Evolutionary conservation across 2,797 vertebrate species (phyloP), one percentile per base, ranked within the genome.

Genomic region (Pseudochaenichthys georgianus): DNA sequence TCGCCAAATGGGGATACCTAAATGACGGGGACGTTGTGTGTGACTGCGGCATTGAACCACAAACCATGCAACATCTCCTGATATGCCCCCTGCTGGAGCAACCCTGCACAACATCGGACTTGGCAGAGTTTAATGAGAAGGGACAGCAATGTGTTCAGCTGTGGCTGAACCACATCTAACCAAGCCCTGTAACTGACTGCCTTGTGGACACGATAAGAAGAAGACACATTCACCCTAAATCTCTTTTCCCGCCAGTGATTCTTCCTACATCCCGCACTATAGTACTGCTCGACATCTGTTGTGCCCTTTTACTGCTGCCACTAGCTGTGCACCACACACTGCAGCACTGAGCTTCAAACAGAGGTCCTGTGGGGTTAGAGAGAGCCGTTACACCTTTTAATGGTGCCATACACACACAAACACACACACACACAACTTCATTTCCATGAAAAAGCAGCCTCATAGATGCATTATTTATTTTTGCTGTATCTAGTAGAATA

Each of bases 351-450:
- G 73, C 70, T 76, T 78, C 66, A 75, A 82, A 73, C 61, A 34
- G 60, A 69, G 55, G 34, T 61, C 70, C 15, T 58, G 9, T 60
- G 69, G 41, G 75, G 60, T 69, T 67, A 15, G 53, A 73, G 51
- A 43, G 75, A 55, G 64, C 64, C n/a, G 28, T 31, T 53, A 46
- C 70, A 66, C 23, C 13, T 80, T 78, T 82, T 68, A 80, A 76
- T 75, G 53, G 70, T 42, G 45, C 15, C 16, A 9, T 57, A n/a
- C 51, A 23, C n/a, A 2, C 38, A n/a, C 34, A 61, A 12, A n/a
- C n/a, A n/a, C n/a, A 31, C 34, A 61, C 52, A 59, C 13, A 47
- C 38, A 63, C 51, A 3, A 55, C 28, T 72, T 58, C 41, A 52
- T 63, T 54, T 77, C 51, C 53, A 69, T 65, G 31, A 66, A 46